Evolutionary conservation across 2,797 vertebrate genomes (phyloP).

Genomic region (Petrocephalus sullivani): DNA sequence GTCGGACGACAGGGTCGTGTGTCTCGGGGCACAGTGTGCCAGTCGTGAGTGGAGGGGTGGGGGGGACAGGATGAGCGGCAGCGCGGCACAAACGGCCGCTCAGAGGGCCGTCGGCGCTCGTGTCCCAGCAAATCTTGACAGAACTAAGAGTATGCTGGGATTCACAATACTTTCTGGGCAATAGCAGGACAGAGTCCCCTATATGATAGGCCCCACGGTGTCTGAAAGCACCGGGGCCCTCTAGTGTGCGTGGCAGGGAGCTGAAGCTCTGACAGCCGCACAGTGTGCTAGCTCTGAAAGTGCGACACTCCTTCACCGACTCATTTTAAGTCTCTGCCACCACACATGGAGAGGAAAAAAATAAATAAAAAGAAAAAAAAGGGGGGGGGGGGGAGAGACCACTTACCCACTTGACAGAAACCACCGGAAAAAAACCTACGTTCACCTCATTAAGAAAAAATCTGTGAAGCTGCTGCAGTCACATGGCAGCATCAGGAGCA

Average conservation of each 20-base stretch:
- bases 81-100: not conserved
- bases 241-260: not conserved
- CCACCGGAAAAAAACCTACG: conserved; percentile 56
- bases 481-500: conserved; percentile 57
- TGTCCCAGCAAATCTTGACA: conserved; percentile 26
- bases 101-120: conserved; percentile 21
- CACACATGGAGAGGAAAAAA: conserved; percentile 59
- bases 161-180: conserved; percentile 14
- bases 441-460: conserved; percentile 91
- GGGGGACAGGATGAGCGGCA: not conserved
- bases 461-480: conserved; percentile 48
- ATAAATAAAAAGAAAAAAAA: conserved; percentile 61
- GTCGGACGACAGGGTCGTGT: not conserved
- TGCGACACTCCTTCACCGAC: conserved; percentile 70
- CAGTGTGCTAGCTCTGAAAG: conserved; percentile 74
- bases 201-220: not conserved
- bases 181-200: conserved; percentile 20
- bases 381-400: conserved; percentile 35
- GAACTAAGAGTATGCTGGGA: conserved; percentile 15
- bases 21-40: not conserved
- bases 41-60: conserved; percentile 26
- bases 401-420: conserved; percentile 51
- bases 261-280: conserved; percentile 72
- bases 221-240: not conserved
- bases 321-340: conserved; percentile 76